A percentile compares a stretch with the other conserved stretches of the same genome.
phyloP scores from a whole-genome alignment of 2,888 invertebrate genomes.

The Orgyia antiqua region DNA sequence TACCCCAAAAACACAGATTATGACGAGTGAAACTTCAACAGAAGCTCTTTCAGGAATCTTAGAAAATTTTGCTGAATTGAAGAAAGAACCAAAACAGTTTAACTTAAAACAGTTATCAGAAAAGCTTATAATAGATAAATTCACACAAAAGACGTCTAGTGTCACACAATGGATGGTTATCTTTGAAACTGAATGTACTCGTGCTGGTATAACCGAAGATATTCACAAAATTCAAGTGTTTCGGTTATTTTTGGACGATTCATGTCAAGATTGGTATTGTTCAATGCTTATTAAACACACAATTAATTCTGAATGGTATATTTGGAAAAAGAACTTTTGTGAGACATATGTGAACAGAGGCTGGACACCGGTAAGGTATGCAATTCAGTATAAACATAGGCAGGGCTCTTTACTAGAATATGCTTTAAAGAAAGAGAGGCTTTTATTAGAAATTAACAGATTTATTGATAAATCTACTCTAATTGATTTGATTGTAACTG shows the following conservation, averaged over 20 bases:
- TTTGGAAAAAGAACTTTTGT: constrained; percentile 16
- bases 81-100: not conserved
- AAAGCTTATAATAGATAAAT: constrained; percentile 8
- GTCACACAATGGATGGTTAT: constrained; percentile 13
- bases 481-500: constrained; percentile 8
- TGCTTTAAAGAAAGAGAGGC: constrained; percentile 15
- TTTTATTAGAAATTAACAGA: constrained; percentile 8
- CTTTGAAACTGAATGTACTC: constrained; percentile 16
- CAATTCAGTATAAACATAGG: constrained; percentile 14
- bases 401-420: constrained; percentile 9
- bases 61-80: not conserved
- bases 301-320: constrained; percentile 12
- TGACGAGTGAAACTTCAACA: not conserved
- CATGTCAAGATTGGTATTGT: constrained; percentile 14
- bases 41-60: not conserved
- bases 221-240: constrained; percentile 14
- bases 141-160: constrained; percentile 11
- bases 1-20: not conserved
- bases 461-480: constrained; percentile 8
- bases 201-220: constrained; percentile 10
- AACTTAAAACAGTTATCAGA: constrained; percentile 1
- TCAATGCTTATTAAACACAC: constrained; percentile 14
- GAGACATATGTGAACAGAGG: constrained; percentile 17
- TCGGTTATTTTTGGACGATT: constrained; percentile 10
- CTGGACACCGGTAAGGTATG: constrained; percentile 19